A percentile compares a stretch with the other conserved stretches of the same genome.
Conservation (phyloP, 2,888 invertebrate species). For the Panzeria rudis region DNA sequence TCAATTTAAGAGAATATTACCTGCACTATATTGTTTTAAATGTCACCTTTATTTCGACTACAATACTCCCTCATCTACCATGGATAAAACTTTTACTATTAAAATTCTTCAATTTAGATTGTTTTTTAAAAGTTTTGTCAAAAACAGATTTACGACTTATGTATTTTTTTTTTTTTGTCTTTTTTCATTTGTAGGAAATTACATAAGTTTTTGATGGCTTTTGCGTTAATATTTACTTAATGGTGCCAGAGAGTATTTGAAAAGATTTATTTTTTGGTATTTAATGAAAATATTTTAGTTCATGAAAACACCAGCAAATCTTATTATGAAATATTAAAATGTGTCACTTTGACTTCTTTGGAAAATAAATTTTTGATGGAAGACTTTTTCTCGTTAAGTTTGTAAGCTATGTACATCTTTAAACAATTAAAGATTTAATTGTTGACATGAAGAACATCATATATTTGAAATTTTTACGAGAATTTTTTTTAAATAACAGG, state of each 20-base stretch:
- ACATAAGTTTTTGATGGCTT: constrained; percentile 60
- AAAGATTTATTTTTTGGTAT: background rate
- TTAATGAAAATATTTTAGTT: constrained; percentile 16
- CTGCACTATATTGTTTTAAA: background rate
- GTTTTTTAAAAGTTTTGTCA: constrained; percentile 52
- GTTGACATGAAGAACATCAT: background rate
- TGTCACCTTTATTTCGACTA: background rate
- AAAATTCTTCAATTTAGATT: constrained; percentile 48
- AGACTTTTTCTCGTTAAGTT: constrained; percentile 33
- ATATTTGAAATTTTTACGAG: no score
- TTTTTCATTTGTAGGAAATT: constrained; percentile 52
- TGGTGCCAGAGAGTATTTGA: constrained; percentile 39
- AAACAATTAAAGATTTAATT: background rate
- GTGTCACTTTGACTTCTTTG: constrained; percentile 2
- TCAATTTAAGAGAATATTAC: no score
- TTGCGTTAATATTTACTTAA: constrained; percentile 54
- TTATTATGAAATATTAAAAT: constrained; percentile 21
- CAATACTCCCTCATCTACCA: background rate
- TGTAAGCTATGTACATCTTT: background rate
- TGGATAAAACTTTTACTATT: constrained; percentile 38
- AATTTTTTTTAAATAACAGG: no score
- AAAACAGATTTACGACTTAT: constrained; percentile 38
- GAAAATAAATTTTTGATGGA: background rate
- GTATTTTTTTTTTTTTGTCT: background rate
- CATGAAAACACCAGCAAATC: background rate